These are phyloP conservation scores for Trissolcus brochymenae DNA, from an alignment of 2,888 invertebrate genomes.

Conservation along the genomic window DNA sequence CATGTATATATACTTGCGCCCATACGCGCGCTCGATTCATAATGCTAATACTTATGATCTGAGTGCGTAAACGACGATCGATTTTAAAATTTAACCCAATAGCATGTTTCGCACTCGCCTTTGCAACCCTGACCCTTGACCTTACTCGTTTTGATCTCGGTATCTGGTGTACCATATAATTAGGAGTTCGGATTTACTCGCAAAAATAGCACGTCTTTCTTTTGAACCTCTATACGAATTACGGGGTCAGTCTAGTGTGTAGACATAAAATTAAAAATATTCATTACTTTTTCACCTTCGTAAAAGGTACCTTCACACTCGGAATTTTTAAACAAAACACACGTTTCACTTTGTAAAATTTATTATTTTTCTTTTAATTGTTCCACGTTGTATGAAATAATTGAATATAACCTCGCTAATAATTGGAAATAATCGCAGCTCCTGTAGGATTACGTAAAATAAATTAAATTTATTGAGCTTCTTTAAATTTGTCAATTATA, in stretches of 20 bases:
- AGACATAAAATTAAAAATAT: constrained; percentile 39
- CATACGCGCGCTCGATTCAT: constrained; percentile 8
- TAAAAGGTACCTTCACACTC: no score
- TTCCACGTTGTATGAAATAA: no score
- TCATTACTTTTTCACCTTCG: no score
- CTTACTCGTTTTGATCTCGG: constrained; percentile 61
- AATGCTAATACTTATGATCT: constrained; percentile 32
- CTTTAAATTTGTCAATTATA: no score
- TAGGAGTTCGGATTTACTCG: constrained; percentile 66
- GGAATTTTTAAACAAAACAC: no score
- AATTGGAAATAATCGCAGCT: no score
- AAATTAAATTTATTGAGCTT: no score
- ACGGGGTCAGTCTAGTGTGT: not conserved
- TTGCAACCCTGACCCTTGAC: constrained; percentile 71
- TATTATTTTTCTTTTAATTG: no score
- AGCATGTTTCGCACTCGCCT: constrained; percentile 64
- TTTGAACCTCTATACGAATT: constrained; percentile 54
- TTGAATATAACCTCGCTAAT: no score
- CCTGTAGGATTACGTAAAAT: no score
- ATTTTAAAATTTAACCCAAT: constrained; percentile 68
- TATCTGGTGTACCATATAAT: constrained; percentile 73
- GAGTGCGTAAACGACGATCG: constrained; percentile 43
- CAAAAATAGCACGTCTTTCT: constrained; percentile 57
- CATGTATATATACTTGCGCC: constrained; percentile 31
- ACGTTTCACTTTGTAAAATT: no score